These are phyloP conservation scores for Calidris pygmaea DNA, from an alignment of 2,113 vertebrate species.

Conservation along the genomic window DNA sequence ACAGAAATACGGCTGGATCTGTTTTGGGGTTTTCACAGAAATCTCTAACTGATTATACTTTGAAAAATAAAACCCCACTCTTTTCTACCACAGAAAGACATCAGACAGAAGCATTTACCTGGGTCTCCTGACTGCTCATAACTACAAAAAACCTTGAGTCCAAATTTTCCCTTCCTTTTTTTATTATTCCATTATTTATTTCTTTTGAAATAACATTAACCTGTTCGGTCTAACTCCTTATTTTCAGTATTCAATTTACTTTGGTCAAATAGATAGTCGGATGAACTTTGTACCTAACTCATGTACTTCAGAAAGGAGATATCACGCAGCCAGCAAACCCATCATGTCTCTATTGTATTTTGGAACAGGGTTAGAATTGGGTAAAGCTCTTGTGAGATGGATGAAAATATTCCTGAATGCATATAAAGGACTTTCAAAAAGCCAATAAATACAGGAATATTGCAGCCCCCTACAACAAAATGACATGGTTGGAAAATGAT, in stretches of 20 bases:
- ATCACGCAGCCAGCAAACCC: background rate
- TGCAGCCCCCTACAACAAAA: background rate
- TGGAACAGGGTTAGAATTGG: conserved; percentile 5
- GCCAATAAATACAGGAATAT: conserved; percentile 28
- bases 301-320: background rate
- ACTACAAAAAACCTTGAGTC: background rate
- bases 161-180: background rate
- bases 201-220: background rate
- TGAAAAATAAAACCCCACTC: background rate
- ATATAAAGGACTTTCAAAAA: conserved; percentile 16
- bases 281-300: background rate
- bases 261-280: background rate
- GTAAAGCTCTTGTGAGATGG: conserved; percentile 32
- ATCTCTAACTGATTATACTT: background rate
- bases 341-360: background rate
- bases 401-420: background rate
- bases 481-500: background rate
- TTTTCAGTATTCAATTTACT: background rate
- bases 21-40: background rate
- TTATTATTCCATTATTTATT: background rate
- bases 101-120: background rate
- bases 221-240: background rate
- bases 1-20: background rate
- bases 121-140: background rate
- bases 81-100: background rate